phyloP scores from a whole-genome alignment of 2,888 invertebrate genomes.

The Teinopalpus imperialis region DNA sequence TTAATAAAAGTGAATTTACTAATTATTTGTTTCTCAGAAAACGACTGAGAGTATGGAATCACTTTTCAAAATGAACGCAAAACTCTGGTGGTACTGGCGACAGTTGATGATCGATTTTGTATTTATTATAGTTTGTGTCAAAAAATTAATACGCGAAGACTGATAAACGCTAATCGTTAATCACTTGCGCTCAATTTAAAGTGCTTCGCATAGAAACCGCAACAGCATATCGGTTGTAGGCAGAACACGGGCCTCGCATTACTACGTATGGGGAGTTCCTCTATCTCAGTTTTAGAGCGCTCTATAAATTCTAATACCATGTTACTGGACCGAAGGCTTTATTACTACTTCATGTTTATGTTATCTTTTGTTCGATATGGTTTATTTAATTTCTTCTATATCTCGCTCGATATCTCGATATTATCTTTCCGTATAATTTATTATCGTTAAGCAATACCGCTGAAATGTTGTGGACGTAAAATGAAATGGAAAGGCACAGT shows the following conservation, averaged over 20 bases:
- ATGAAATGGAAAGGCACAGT: conserved; percentile 10
- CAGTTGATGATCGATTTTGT: too few relatives aligned
- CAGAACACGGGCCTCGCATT: conserved; percentile 61
- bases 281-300: conserved; percentile 48
- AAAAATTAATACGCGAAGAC: too few relatives aligned
- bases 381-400: conserved; percentile 33
- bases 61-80: too few relatives aligned
- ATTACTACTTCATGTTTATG: conserved; percentile 53
- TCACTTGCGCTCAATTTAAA: conserved; percentile 38
- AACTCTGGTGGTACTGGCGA: too few relatives aligned
- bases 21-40: too few relatives aligned
- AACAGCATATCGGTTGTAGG: conserved; percentile 62
- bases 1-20: too few relatives aligned
- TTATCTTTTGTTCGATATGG: conserved; percentile 37
- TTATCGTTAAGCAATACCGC: conserved; percentile 13
- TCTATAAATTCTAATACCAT: conserved; percentile 58
- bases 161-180: conserved; percentile 15
- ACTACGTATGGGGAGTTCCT: conserved; percentile 51
- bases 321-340: conserved; percentile 50
- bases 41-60: too few relatives aligned
- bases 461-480: conserved; percentile 11
- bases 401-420: conserved; percentile 23
- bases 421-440: conserved; percentile 24
- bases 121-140: too few relatives aligned
- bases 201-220: conserved; percentile 69